Percentiles rank a stretch among this genome's conserved stretches.
phyloP scores from a whole-genome alignment of 1,140 invertebrate genomes.

The Lucilia cuprina region DNA sequence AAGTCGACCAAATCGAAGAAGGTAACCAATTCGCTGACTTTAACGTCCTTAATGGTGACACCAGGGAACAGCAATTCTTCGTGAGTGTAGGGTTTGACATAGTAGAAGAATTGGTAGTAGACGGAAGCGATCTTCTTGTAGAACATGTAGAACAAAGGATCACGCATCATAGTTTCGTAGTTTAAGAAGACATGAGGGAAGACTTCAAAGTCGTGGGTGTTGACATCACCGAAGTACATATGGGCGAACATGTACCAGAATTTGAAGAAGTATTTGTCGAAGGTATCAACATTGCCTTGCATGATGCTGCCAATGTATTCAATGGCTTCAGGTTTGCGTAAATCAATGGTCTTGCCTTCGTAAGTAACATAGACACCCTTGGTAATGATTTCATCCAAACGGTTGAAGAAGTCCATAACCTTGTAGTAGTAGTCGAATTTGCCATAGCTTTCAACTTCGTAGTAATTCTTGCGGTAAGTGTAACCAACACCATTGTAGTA shows the following conservation, averaged over 20 bases:
- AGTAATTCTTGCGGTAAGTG: slow-evolving; percentile 66
- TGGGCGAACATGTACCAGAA: slow-evolving; percentile 66
- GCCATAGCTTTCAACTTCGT: slow-evolving; percentile 49
- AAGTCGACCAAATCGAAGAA: slow-evolving; percentile 45
- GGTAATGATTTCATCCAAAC: slow-evolving; percentile 71
- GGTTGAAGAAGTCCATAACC: slow-evolving; percentile 65
- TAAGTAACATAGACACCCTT: slow-evolving; percentile 65
- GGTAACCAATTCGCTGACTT: slow-evolving; percentile 59
- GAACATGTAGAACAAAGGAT: slow-evolving; percentile 66
- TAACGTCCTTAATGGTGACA: slow-evolving; percentile 67
- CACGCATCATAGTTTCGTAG: slow-evolving; percentile 67
- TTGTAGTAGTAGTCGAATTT: slow-evolving; percentile 50
- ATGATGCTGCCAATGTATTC: slow-evolving; percentile 75
- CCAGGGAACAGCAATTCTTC: slow-evolving; percentile 69
- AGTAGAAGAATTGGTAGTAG: slow-evolving; percentile 65
- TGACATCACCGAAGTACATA: slow-evolving; percentile 61
- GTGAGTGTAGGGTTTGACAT: slow-evolving; percentile 67
- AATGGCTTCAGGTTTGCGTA: slow-evolving; percentile 65
- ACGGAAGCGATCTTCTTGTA: slow-evolving; percentile 67
- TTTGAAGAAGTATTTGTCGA: slow-evolving; percentile 68
- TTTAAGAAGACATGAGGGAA: slow-evolving; percentile 64
- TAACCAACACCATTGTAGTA: slow-evolving; percentile 73
- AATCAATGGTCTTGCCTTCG: slow-evolving; percentile 64
- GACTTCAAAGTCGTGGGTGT: slow-evolving; percentile 51
- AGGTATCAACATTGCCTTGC: slow-evolving; percentile 72